phyloP scores from a whole-genome alignment of 2,888 invertebrate species.

The Griposia aprilina region DNA sequence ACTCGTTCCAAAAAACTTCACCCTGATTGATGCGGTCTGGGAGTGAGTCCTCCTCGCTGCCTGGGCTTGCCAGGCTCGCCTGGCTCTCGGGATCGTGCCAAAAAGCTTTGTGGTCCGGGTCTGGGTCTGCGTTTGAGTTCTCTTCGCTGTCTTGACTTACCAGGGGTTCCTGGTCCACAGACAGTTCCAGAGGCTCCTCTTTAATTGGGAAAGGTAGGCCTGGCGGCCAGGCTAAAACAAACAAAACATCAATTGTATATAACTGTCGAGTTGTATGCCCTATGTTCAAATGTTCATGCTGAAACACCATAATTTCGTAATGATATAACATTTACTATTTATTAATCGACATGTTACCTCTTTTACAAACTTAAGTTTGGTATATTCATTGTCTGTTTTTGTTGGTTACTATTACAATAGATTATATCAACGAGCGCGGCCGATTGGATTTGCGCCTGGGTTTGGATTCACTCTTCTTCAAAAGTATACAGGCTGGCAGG shows the following conservation, averaged over 20 bases:
- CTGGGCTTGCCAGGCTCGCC: not conserved
- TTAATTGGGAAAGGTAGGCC: not conserved
- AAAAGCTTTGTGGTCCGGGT: too few species aligned
- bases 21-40: too few species aligned
- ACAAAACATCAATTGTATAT: not conserved
- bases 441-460: not conserved
- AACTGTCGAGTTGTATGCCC: not conserved
- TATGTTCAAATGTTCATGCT: not conserved
- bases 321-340: not conserved
- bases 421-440: not conserved
- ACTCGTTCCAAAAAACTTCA: not conserved
- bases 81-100: not conserved
- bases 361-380: not conserved
- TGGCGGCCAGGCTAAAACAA: constrained; percentile 44
- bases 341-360: not conserved
- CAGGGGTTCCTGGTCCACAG: not conserved
- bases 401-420: not conserved
- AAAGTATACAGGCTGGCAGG: not conserved
- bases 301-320: not conserved
- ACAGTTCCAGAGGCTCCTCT: not conserved
- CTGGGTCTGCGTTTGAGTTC: not conserved
- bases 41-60: not conserved
- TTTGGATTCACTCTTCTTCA: not conserved
- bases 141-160: not conserved
- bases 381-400: not conserved